Conservation (phyloP, 2,797 vertebrate species). For the Cebuella pygmaea region DNA sequence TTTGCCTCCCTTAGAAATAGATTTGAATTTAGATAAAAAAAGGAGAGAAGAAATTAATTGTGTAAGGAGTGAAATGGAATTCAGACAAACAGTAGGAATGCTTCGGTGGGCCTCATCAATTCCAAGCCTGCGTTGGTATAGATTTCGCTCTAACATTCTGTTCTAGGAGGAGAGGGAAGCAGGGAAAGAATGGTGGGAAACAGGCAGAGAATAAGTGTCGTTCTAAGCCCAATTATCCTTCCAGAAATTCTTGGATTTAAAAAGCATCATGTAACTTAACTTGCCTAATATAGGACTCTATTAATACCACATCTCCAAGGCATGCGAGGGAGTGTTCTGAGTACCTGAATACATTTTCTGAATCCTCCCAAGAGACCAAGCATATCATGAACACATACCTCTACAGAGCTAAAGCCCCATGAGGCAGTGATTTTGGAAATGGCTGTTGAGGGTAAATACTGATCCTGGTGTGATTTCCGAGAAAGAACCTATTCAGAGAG, state of each 20-base stretch:
- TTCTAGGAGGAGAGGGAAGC: neutral
- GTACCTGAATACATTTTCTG: neutral
- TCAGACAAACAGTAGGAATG: neutral
- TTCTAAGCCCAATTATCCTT: conserved; percentile 26
- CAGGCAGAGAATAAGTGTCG: neutral
- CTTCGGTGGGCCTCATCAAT: neutral
- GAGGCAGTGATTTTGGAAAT: neutral
- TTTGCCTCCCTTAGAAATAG: neutral
- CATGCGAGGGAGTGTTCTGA: neutral
- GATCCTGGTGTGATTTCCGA: neutral
- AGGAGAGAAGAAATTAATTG: neutral
- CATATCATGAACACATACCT: too few species aligned
- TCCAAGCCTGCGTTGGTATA: neutral
- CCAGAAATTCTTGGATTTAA: conserved; percentile 40
- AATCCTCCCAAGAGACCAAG: neutral
- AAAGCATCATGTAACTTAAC: neutral
- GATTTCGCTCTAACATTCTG: neutral
- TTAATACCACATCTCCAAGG: conserved; percentile 41
- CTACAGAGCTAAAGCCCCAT: neutral
- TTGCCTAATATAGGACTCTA: conserved; percentile 49
- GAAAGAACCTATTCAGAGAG: neutral
- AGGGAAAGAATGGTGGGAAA: neutral
- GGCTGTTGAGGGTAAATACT: neutral
- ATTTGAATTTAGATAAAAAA: conserved; percentile 23
- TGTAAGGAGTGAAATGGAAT: neutral